These are phyloP conservation scores for Tribolium castaneum DNA, from an alignment of 1,140 invertebrate species.

Conservation along the genomic window DNA sequence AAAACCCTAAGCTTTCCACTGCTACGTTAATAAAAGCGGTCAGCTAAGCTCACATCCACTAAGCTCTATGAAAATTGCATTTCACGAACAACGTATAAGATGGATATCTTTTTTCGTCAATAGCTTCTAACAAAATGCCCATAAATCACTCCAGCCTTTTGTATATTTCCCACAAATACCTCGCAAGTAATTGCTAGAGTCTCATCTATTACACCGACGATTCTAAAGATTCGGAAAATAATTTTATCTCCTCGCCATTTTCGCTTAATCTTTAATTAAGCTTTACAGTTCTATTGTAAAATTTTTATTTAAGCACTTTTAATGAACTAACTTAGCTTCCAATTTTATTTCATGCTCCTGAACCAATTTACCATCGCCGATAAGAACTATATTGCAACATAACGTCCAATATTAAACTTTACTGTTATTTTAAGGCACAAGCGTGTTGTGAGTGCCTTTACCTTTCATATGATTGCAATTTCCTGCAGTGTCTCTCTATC, in stretches of 20 bases:
- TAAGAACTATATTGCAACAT: neutral
- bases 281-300: neutral
- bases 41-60: slow-evolving; percentile 17
- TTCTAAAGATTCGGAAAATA: neutral
- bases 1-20: neutral
- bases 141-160: slow-evolving; percentile 18
- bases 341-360: too few species aligned
- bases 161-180: slow-evolving; percentile 22
- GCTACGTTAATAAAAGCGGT: slow-evolving; percentile 10
- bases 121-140: slow-evolving; percentile 8
- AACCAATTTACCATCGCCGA: neutral
- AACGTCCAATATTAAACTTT: neutral
- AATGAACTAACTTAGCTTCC: neutral
- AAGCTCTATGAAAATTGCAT: slow-evolving; percentile 34
- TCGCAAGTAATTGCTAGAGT: neutral
- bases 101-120: slow-evolving; percentile 34
- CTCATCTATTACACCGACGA: neutral
- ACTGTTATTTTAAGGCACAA: neutral
- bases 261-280: neutral
- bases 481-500: slow-evolving; percentile 16
- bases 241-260: neutral
- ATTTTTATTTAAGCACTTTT: neutral
- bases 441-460: slow-evolving; percentile 2
- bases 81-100: slow-evolving; percentile 20
- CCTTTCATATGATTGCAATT: slow-evolving; percentile 28